phyloP scores from a whole-genome alignment of 2,113 vertebrate species.

The Actenoides lindsayi region DNA sequence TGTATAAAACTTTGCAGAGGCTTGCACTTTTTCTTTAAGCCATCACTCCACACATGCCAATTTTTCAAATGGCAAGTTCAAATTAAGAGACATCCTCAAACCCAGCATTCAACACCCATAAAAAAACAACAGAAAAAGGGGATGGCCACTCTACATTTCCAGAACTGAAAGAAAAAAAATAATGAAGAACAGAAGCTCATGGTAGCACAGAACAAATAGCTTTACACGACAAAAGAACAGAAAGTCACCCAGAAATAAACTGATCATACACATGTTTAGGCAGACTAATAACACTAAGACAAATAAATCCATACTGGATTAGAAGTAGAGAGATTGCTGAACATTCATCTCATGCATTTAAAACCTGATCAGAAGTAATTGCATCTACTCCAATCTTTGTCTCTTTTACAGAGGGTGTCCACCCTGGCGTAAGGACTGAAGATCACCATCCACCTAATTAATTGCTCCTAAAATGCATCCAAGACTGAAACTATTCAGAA shows the following conservation, averaged over 20 bases:
- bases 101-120: neutral
- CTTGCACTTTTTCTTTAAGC: neutral
- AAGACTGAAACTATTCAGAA: neutral
- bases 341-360: neutral
- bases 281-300: neutral
- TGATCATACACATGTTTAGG: slow-evolving; percentile 42
- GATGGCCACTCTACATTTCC: neutral
- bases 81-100: neutral
- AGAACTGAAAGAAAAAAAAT: neutral
- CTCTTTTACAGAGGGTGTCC: neutral
- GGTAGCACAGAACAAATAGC: neutral
- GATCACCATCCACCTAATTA: neutral
- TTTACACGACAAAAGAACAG: neutral
- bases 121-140: neutral
- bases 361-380: neutral
- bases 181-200: neutral
- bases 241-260: slow-evolving; percentile 55
- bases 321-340: slow-evolving; percentile 11
- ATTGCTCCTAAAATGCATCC: neutral
- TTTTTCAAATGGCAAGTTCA: neutral
- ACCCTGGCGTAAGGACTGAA: neutral
- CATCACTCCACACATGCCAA: neutral
- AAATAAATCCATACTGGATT: slow-evolving; percentile 35
- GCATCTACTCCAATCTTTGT: neutral
- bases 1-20: neutral